phyloP scores from a whole-genome alignment of 2,113 vertebrate genomes.

The Thunnus maccoyii region DNA sequence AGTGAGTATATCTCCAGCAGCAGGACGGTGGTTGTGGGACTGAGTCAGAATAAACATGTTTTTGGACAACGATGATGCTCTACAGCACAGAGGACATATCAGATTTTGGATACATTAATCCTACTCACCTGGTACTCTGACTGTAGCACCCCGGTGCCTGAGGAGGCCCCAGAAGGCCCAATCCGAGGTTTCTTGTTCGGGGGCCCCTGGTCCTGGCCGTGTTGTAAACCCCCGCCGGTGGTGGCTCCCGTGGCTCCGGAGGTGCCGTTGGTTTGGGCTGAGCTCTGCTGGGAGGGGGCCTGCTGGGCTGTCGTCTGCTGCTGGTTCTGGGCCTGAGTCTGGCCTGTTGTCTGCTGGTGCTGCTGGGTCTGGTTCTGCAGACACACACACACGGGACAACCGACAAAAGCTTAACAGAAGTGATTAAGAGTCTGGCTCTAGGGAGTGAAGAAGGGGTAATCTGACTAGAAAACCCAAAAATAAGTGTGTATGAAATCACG shows the following conservation, averaged over 20 bases:
- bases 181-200: conserved; percentile 96
- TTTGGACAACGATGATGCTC: not conserved
- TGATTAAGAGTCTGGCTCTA: not conserved
- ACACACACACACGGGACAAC: not conserved
- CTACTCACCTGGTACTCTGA: conserved; percentile 95
- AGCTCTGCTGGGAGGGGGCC: conserved; percentile 89
- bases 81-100: not conserved
- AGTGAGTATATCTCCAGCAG: not conserved
- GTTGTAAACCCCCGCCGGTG: conserved; percentile 86
- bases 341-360: conserved; percentile 91
- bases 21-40: not conserved
- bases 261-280: conserved; percentile 93
- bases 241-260: conserved; percentile 66
- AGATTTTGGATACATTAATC: not conserved
- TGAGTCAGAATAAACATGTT: not conserved
- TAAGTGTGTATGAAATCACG: not conserved
- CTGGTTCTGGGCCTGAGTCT: conserved; percentile 87
- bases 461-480: not conserved
- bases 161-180: conserved; percentile 91
- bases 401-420: not conserved
- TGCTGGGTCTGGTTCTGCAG: conserved; percentile 92
- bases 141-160: conserved; percentile 92
- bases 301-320: conserved; percentile 83
- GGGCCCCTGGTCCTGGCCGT: conserved; percentile 92
- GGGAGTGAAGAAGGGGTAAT: not conserved